These are phyloP conservation scores for Epinephelus lanceolatus DNA, from an alignment of 2,113 vertebrate genomes.

Conservation along the genomic window DNA sequence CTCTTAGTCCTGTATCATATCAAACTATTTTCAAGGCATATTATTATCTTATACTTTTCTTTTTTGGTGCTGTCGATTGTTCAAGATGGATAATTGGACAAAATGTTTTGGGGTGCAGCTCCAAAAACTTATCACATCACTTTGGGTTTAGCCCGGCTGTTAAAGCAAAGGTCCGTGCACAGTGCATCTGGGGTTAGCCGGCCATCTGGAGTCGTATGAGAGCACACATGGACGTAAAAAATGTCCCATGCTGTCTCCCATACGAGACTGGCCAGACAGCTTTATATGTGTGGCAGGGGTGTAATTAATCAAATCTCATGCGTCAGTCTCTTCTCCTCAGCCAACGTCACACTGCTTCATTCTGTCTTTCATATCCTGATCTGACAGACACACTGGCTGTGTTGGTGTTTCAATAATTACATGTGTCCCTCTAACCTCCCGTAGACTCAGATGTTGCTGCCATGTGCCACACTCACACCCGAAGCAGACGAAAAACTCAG, in stretches of 20 bases:
- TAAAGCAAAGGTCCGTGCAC: constrained; percentile 3
- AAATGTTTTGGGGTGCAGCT: neutral
- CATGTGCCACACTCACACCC: constrained; percentile 60
- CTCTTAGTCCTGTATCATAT: neutral
- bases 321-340: neutral
- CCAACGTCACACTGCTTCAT: neutral
- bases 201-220: constrained; percentile 4
- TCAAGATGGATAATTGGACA: too few species aligned
- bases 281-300: neutral
- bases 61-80: too few species aligned
- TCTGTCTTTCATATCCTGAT: neutral
- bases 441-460: constrained; percentile 69
- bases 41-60: neutral
- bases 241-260: neutral
- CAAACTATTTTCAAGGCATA: neutral
- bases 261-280: neutral
- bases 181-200: neutral
- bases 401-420: neutral
- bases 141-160: neutral
- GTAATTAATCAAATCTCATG: neutral
- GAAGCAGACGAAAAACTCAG: constrained; percentile 52
- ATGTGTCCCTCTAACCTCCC: neutral
- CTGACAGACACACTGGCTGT: neutral
- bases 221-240: neutral
- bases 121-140: neutral